Base-by-base conservation (phyloP, 2,797 vertebrate species). In the Florisuga fusca region DNA sequence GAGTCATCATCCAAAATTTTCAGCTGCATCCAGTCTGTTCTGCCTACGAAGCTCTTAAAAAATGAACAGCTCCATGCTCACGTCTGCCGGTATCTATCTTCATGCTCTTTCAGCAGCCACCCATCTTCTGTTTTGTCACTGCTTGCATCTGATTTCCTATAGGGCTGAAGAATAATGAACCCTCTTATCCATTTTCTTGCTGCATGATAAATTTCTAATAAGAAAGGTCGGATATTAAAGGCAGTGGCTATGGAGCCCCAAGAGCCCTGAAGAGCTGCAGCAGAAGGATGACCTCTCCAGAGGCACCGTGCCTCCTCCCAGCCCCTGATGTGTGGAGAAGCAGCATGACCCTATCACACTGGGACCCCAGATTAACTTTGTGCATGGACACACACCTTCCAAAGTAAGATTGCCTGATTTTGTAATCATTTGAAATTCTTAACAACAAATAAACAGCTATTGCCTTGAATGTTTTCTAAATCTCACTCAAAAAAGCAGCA, bases 11-110 rank as follows among this genome's bases (percentile, higher is more conserved):
- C 67, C 76, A 58, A 41, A 41, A 2, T 62, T 43, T 88, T 86
- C 93, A 91, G 67, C 90, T 76, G 74, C 51, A 94, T 76, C 69
- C 83, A 88, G 55, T 10, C 48, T 87, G 68, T 20, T 94, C 94
- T 95, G 76, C 90, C 85, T 66, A 95, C 9, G 0, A 18, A 54
- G 48, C 46, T 94, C 73, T 55, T 92, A 54, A 83, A 92, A 87
- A 85, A 12, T 5, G 2, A 85, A 55, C 34, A 54, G 31, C 34
- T 90, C 59, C 50, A 59, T 11, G 17, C 38, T 91, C 38, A 81
- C 29, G 51, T 87, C 54, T 90, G 87, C 59, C 1, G 2, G 25
- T 36, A 72, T 66, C 51, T 78, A 41, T 62, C 85, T 71, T 58
- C 63, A 76, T 23, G 61, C 68, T 89, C 72, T 87, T 90, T 68